phyloP scores from a whole-genome alignment of 2,888 invertebrate species.

The Dicyrtomina minuta region DNA sequence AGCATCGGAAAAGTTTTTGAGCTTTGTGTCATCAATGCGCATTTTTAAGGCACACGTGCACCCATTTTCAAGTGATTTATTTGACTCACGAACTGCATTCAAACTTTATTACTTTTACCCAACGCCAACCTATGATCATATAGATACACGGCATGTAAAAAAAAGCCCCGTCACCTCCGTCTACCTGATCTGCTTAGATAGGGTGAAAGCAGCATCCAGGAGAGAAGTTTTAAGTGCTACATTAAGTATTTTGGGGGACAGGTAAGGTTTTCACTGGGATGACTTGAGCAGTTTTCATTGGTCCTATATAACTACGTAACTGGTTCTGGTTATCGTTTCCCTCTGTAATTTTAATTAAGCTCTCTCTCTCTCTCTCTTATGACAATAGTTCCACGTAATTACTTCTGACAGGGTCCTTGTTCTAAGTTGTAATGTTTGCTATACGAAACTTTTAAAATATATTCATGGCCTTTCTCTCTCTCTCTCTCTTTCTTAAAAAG shows the following conservation, averaged over 20 bases:
- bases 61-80: constrained; percentile 35
- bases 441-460: too few relatives aligned
- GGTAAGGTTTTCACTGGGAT: not conserved
- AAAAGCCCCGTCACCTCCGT: not conserved
- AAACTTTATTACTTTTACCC: constrained; percentile 23
- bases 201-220: too few relatives aligned
- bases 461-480: too few relatives aligned
- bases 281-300: not conserved
- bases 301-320: too few relatives aligned
- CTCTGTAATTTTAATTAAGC: too few relatives aligned
- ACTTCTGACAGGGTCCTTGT: too few relatives aligned
- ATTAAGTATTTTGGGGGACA: not conserved
- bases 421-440: too few relatives aligned
- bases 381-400: too few relatives aligned
- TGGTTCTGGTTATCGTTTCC: too few relatives aligned
- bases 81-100: constrained; percentile 34
- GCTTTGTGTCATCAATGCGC: constrained; percentile 33
- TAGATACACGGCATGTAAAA: too few relatives aligned
- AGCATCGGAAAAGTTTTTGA: constrained; percentile 26
- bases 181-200: not conserved
- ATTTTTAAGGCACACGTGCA: constrained; percentile 32
- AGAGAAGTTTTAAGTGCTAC: not conserved
- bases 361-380: too few relatives aligned
- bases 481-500: too few relatives aligned
- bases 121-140: not conserved